phyloP scores from a whole-genome alignment of 2,113 vertebrate genomes.

The Phalacrocorax carbo region DNA sequence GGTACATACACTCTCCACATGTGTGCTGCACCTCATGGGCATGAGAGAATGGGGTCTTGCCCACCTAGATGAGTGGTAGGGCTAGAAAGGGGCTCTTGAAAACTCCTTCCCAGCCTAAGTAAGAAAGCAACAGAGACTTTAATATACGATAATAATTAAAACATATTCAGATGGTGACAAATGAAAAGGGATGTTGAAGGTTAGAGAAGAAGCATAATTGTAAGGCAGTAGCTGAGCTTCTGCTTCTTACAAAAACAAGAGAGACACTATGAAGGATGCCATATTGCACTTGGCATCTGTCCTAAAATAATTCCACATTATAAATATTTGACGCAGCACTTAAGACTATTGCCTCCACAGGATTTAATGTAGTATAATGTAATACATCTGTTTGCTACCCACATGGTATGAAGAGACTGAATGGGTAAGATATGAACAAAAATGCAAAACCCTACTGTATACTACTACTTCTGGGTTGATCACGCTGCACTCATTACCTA shows the following conservation, averaged over 20 bases:
- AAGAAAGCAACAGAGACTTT: background rate
- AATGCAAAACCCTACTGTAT: background rate
- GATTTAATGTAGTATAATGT: constrained; percentile 53
- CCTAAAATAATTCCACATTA: constrained; percentile 64
- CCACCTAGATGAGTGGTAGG: background rate
- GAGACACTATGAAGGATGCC: constrained; percentile 43
- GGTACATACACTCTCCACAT: fast-evolving
- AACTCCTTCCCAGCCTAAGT: background rate
- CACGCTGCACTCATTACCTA: background rate
- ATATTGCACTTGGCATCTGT: constrained; percentile 48
- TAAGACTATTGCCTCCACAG: constrained; percentile 59
- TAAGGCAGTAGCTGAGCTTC: constrained; percentile 51
- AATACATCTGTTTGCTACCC: constrained; percentile 61
- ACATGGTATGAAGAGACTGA: constrained; percentile 1
- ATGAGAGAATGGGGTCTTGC: background rate
- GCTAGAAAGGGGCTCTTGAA: background rate
- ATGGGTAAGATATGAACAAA: background rate
- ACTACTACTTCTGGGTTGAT: background rate
- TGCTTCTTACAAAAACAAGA: constrained; percentile 2
- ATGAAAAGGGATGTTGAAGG: background rate
- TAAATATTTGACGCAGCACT: constrained; percentile 64
- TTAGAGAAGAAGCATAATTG: background rate
- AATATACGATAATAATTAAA: background rate
- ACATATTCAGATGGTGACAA: background rate
- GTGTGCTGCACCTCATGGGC: fast-evolving